phyloP scores from a whole-genome alignment of 2,888 invertebrate species.

The Toxonevra muliebris region DNA sequence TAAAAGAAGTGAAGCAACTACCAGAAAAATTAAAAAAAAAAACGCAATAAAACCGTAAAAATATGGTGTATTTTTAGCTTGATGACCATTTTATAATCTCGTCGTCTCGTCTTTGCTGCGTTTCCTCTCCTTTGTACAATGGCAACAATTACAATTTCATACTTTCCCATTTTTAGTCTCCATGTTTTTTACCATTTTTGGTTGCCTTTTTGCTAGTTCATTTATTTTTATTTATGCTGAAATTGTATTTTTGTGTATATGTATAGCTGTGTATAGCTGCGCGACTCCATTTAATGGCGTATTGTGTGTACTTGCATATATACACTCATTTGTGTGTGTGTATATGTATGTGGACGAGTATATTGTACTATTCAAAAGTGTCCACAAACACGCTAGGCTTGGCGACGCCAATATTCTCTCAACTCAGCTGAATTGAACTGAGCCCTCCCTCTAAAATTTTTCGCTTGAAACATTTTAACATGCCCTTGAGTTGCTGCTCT shows the following conservation, averaged over 20 bases:
- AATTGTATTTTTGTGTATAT: no score
- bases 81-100: background rate
- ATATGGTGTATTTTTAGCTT: slow-evolving; percentile 4
- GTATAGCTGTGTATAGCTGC: no score
- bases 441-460: background rate
- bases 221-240: no score
- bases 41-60: background rate
- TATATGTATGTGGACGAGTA: no score
- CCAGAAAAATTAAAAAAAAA: background rate
- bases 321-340: no score
- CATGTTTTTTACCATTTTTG: background rate
- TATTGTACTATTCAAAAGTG: slow-evolving; percentile 14
- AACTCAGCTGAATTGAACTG: no score
- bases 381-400: slow-evolving; percentile 25
- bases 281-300: no score
- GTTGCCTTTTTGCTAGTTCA: background rate
- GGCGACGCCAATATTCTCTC: slow-evolving; percentile 11
- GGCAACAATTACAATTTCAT: background rate
- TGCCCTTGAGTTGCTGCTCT: slow-evolving; percentile 22
- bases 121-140: background rate
- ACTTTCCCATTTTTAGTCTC: background rate
- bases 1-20: background rate
- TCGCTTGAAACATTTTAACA: slow-evolving; percentile 12
- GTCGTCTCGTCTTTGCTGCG: no score
- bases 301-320: no score